A percentile compares a stretch with the other conserved stretches of the same genome.
Conservation (phyloP, 1,140 invertebrate genomes). For the Cyrtorhinus lividipennis region DNA sequence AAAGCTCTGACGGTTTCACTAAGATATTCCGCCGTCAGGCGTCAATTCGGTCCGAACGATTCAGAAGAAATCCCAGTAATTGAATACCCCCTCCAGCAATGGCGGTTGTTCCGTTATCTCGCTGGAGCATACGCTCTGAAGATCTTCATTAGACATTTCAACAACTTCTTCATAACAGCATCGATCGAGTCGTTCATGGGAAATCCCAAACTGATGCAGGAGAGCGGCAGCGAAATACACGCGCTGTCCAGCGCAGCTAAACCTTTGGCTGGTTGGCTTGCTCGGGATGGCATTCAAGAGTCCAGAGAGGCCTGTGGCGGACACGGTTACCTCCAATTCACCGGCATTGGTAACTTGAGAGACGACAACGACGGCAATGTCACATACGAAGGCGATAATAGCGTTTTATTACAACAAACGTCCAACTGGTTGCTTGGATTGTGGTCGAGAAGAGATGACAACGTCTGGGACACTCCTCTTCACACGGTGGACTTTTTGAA, state of each 20-base stretch:
- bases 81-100: constrained; percentile 88
- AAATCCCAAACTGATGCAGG: constrained; percentile 16
- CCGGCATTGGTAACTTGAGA: constrained; percentile 65
- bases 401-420: constrained; percentile 85
- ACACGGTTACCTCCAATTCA: constrained; percentile 61
- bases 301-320: constrained; percentile 81
- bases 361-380: constrained; percentile 82
- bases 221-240: constrained; percentile 77
- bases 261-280: constrained; percentile 70
- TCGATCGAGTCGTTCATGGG: constrained; percentile 40
- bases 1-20: constrained; percentile 70
- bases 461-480: constrained; percentile 47
- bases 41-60: constrained; percentile 62
- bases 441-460: constrained; percentile 22
- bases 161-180: constrained; percentile 36
- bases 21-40: constrained; percentile 74
- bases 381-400: constrained; percentile 94
- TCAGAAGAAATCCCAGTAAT: constrained; percentile 64
- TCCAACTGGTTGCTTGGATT: constrained; percentile 60
- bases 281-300: constrained; percentile 74
- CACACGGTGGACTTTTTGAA: constrained; percentile 45
- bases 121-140: constrained; percentile 65
- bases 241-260: constrained; percentile 78
- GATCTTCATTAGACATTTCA: constrained; percentile 46
- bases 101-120: constrained; percentile 75